Conservation (phyloP, 2,797 vertebrate species). For the Babyrousa celebensis region DNA sequence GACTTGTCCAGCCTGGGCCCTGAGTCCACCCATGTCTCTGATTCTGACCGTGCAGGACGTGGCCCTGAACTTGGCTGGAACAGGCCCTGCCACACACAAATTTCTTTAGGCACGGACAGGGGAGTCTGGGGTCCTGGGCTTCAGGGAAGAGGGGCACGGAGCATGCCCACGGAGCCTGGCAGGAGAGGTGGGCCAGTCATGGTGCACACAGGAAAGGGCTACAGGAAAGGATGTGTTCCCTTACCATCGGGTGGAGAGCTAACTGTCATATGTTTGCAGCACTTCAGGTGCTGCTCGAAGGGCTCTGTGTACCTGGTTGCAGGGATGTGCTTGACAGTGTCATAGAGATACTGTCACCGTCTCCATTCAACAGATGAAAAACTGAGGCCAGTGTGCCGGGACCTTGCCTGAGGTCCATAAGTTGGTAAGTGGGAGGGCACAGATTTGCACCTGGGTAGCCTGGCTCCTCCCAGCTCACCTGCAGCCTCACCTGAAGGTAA, state of each 20-base stretch:
- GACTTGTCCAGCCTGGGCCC: not conserved
- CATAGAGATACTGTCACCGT: not conserved
- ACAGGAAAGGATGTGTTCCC: not conserved
- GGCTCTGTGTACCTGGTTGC: not conserved
- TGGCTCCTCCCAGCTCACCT: not conserved
- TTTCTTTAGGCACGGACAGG: not conserved
- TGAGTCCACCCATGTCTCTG: not conserved
- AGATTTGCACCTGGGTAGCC: not conserved
- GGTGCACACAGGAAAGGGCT: not conserved
- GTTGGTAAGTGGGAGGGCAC: not conserved
- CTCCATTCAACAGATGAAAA: not conserved
- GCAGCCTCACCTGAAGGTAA: not conserved
- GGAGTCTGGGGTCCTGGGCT: not conserved
- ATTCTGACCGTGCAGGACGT: too few relatives aligned
- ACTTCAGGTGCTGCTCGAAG: not conserved
- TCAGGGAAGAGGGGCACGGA: not conserved
- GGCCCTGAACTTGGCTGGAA: not conserved
- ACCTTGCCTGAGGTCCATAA: not conserved
- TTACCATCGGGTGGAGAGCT: not conserved
- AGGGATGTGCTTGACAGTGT: not conserved
- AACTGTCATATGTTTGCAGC: not conserved
- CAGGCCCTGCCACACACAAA: accelerated
- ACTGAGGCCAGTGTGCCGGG: not conserved
- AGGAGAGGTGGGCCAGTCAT: too few relatives aligned
- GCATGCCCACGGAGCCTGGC: too few relatives aligned